A percentile compares a stretch with the other conserved stretches of the same genome.
phyloP scores from a whole-genome alignment of 2,113 vertebrate species.

The Rhinichthys klamathensis region DNA sequence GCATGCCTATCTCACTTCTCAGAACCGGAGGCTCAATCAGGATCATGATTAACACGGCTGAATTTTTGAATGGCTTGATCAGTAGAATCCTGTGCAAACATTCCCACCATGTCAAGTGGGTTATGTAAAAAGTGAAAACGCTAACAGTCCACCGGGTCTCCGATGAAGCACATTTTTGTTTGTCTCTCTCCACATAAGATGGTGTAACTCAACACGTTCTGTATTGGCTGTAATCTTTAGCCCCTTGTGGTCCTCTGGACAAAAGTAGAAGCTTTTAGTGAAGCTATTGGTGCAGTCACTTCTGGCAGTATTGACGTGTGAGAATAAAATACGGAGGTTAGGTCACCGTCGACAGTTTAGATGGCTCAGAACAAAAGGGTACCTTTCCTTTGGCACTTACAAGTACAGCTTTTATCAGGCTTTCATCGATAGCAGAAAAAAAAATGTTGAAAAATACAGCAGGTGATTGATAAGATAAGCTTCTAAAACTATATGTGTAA shows the following conservation, averaged over 20 bases:
- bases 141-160: conserved; percentile 8
- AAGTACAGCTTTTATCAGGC: background rate
- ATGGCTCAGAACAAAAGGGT: background rate
- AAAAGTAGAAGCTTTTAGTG: conserved; percentile 43
- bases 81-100: conserved; percentile 44
- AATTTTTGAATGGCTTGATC: conserved; percentile 41
- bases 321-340: conserved; percentile 20
- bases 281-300: background rate
- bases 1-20: conserved; percentile 16
- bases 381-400: background rate
- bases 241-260: conserved; percentile 2
- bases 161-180: conserved; percentile 25
- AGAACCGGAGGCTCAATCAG: conserved; percentile 9
- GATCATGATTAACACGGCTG: conserved; percentile 33
- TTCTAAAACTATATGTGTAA: background rate
- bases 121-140: conserved; percentile 22
- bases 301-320: conserved; percentile 19
- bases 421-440: background rate
- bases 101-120: background rate
- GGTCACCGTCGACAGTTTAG: background rate
- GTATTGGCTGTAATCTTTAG: conserved; percentile 16
- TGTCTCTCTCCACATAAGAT: conserved; percentile 16
- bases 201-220: conserved; percentile 34
- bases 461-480: conserved; percentile 7
- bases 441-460: background rate